Evolutionary conservation across 2,113 vertebrate species (phyloP), one percentile per base, ranked within the genome.

Genomic region (Microtus montanus): DNA sequence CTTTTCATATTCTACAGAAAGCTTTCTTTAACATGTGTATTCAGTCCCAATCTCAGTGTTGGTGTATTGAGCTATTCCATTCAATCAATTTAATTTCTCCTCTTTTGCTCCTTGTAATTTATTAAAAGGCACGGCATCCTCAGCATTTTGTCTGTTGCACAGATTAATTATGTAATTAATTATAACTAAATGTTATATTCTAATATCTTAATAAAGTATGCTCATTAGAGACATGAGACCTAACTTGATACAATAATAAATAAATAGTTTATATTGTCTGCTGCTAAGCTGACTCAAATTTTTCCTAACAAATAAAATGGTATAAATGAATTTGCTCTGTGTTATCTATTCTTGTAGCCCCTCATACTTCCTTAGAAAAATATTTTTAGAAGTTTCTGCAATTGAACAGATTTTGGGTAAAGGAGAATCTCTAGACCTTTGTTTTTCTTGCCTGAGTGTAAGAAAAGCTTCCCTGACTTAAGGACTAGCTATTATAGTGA

Each of bases 131-230:
- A 70, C 7, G 26, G 3, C 74, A n/a, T 87, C 14, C 17, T n/a
- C 63, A 94, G 41, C 7, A 88, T 68, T 92, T 85, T 63, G 12
- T 28, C 35, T 47, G 63, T 7, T 78, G 28, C 22, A 70, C n/a
- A 44, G 47, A 49, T 70, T 90, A 88, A 61, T 12, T 90, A 7
- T 79, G 35, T 11, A 49, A 83, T 77, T 30, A 38, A 61, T 22
- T 64, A 78, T 61, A 87, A 52, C 91, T 68, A 86, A 71, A 79
- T 68, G 7, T 38, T 61, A 80, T 49, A 26, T 1, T 75, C 1
- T 74, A 84, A 58, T 79, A 75, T 87, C 89, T 95, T 35, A 80
- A 20, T 92, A 74, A 93, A 87, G 17, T 58, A 22, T 54, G 5
- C 33, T 2, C 66, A 68, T 77, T 79, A 75, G 38, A 58, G 0